phyloP scores from a whole-genome alignment of 1,140 invertebrate species.

The Drosophila sechellia region DNA sequence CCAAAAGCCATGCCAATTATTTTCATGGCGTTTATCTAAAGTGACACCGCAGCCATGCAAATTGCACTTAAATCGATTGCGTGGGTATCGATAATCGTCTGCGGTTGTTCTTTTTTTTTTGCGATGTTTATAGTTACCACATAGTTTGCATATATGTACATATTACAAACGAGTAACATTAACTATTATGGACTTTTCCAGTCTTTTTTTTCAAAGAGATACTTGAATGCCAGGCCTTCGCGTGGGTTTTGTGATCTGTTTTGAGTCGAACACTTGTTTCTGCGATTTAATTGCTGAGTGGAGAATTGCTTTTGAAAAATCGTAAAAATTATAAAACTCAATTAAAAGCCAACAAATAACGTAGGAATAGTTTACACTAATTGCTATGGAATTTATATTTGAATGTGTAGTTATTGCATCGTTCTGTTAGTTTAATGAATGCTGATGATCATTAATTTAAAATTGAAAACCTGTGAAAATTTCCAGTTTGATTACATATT shows the following conservation, averaged over 20 bases:
- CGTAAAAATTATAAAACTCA: slow-evolving; percentile 15
- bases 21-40: slow-evolving; percentile 48
- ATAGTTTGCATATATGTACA: slow-evolving; percentile 65
- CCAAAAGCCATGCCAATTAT: slow-evolving; percentile 58
- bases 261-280: slow-evolving; percentile 24
- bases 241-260: slow-evolving; percentile 50
- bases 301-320: slow-evolving; percentile 23
- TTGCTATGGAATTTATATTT: slow-evolving; percentile 19
- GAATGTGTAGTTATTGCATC: slow-evolving; percentile 5
- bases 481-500: not conserved
- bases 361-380: slow-evolving; percentile 30
- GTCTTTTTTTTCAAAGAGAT: slow-evolving; percentile 22
- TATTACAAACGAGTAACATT: slow-evolving; percentile 54
- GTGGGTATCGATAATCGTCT: slow-evolving; percentile 67
- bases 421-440: not conserved
- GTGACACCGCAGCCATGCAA: slow-evolving; percentile 59
- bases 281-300: slow-evolving; percentile 27
- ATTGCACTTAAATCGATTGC: slow-evolving; percentile 51
- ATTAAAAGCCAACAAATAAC: slow-evolving; percentile 22
- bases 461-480: not conserved
- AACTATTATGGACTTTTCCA: slow-evolving; percentile 49
- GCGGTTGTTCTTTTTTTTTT: slow-evolving; percentile 29
- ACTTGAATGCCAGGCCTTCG: slow-evolving; percentile 15
- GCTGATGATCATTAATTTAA: too few relatives aligned
- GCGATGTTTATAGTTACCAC: slow-evolving; percentile 40